Evolutionary conservation across 2,888 invertebrate genomes (phyloP).

Genomic region (Troides helena): DNA sequence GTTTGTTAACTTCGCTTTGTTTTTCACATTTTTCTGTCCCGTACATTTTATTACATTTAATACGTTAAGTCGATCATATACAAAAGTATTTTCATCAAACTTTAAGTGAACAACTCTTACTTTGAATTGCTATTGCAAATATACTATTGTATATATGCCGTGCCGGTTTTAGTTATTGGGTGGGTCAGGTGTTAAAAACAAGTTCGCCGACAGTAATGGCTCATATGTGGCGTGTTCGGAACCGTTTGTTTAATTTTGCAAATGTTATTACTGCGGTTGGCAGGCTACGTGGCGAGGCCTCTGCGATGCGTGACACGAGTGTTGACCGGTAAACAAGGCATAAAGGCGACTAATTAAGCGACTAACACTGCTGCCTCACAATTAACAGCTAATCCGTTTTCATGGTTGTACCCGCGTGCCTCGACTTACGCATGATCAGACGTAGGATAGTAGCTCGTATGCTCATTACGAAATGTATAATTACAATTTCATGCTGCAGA

Average conservation of each 20-base stretch:
- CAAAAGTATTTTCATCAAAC: no score
- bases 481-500: slow-evolving; percentile 17
- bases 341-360: slow-evolving; percentile 61
- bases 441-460: slow-evolving; percentile 8
- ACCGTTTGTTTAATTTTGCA: slow-evolving; percentile 69
- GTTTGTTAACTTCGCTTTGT: no score
- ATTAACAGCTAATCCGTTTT: slow-evolving; percentile 51
- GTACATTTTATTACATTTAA: no score
- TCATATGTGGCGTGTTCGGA: slow-evolving; percentile 46
- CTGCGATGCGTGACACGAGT: slow-evolving; percentile 35
- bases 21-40: no score
- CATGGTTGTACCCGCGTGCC: slow-evolving; percentile 34
- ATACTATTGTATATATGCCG: no score
- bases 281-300: slow-evolving; percentile 28
- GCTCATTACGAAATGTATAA: slow-evolving; percentile 12
- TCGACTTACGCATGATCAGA: slow-evolving; percentile 15
- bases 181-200: slow-evolving; percentile 56
- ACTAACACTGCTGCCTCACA: slow-evolving; percentile 44
- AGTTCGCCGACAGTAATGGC: slow-evolving; percentile 51
- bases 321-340: slow-evolving; percentile 51
- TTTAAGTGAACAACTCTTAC: background rate
- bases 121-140: no score
- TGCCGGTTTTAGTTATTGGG: slow-evolving; percentile 44
- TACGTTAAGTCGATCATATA: no score
- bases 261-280: slow-evolving; percentile 57